phyloP scores from a whole-genome alignment of 2,888 invertebrate genomes.

The Macropis europaea region DNA sequence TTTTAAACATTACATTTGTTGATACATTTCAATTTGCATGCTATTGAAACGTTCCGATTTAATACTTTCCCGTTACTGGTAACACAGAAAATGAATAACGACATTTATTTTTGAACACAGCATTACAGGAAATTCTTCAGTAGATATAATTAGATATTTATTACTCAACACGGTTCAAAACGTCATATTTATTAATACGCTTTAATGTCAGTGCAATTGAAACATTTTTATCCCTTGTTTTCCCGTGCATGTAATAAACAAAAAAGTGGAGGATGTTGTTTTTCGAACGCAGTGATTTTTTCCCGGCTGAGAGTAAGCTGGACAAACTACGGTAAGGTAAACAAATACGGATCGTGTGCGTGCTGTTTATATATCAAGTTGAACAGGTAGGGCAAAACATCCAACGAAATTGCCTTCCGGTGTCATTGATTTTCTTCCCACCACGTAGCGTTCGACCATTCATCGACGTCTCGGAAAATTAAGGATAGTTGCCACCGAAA shows the following conservation, averaged over 20 bases:
- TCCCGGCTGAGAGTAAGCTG: neutral
- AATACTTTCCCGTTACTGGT: too few relatives aligned
- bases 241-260: neutral
- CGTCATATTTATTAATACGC: too few relatives aligned
- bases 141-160: too few relatives aligned
- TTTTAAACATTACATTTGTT: too few relatives aligned
- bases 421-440: constrained; percentile 39
- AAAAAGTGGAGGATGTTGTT: neutral
- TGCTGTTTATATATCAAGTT: constrained; percentile 44
- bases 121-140: too few relatives aligned
- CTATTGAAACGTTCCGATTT: too few relatives aligned
- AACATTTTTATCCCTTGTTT: neutral
- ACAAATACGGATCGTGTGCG: constrained; percentile 29
- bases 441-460: constrained; percentile 4
- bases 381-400: constrained; percentile 33
- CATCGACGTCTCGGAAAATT: constrained; percentile 24
- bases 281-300: neutral
- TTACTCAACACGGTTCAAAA: too few relatives aligned
- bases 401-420: constrained; percentile 24
- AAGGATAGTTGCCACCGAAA: constrained; percentile 1
- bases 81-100: too few relatives aligned
- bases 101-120: too few relatives aligned
- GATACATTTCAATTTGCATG: too few relatives aligned
- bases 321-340: constrained; percentile 16
- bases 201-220: too few relatives aligned